Evolutionary conservation across 2,888 invertebrate species (phyloP), one percentile per base, ranked within the genome.

Genomic region (Bugulina stolonifera): DNA sequence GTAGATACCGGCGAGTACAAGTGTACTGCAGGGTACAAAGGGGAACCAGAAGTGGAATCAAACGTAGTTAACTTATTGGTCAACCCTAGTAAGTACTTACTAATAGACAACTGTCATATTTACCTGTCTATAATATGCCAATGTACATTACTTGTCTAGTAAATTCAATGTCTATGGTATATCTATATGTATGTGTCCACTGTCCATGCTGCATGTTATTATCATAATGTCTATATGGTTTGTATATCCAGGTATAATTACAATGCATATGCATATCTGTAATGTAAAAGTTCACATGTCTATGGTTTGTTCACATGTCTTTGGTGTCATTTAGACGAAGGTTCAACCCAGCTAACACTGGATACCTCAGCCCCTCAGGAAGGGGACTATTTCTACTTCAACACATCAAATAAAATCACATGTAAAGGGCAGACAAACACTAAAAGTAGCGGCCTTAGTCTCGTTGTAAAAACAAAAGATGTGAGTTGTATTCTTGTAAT

Each of bases 61-160:
- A 27, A 64, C 29, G 32, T 32, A 25, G 14, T 64, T 3, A 5
- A 25, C 2, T 10, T 64, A 14, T 5, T 25, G 25, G 32, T 64
- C 2, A 64, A 22, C 22, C 64, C 64, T 10, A n/a, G 64, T 64
- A 64, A 57, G 57, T n/a, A n/a, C n/a, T n/a, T n/a, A n/a, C n/a
- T n/a, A n/a, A n/a, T n/a, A n/a, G n/a, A n/a, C n/a, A n/a, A n/a
- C n/a, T n/a, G n/a, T n/a, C n/a, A n/a, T n/a, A n/a, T n/a, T n/a
- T n/a, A n/a, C n/a, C n/a, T n/a, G n/a, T n/a, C n/a, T n/a, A n/a
- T n/a, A n/a, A n/a, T n/a, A n/a, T n/a, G n/a, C n/a, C n/a, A n/a
- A n/a, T n/a, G n/a, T n/a, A n/a, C n/a, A n/a, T n/a, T n/a, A n/a
- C n/a, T n/a, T n/a, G n/a, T n/a, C n/a, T n/a, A n/a, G n/a, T n/a